Percentiles rank a stretch among this genome's conserved stretches.
Conservation (phyloP, 2,113 vertebrate genomes). For the Astatoreochromis straeleni region DNA sequence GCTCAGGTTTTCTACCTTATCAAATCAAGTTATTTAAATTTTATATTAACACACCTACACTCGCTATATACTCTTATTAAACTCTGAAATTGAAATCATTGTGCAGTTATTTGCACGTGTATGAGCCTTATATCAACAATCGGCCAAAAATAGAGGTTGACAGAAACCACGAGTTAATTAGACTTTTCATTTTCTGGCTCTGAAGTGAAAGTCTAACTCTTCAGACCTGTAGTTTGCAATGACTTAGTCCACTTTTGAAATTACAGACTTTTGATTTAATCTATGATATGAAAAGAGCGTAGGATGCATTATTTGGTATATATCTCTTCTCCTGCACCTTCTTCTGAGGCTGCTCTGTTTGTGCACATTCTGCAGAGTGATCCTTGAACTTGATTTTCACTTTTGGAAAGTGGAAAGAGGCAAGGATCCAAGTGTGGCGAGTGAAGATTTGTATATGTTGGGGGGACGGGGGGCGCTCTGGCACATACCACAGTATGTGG, state of each 20-base stretch:
- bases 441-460: not conserved
- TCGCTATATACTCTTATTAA: not conserved
- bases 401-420: not conserved
- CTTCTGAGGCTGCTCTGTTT: not conserved
- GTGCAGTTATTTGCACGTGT: not conserved
- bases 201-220: not conserved
- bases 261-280: not conserved
- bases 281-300: not conserved
- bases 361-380: not conserved
- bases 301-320: not conserved
- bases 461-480: not conserved
- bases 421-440: not conserved
- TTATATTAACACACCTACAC: not conserved
- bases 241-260: not conserved
- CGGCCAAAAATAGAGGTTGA: not conserved
- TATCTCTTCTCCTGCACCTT: not conserved
- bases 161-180: fast-evolving
- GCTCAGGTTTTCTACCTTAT: not conserved
- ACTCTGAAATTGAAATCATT: not conserved
- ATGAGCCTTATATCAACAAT: not conserved
- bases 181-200: not conserved
- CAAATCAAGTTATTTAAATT: not conserved
- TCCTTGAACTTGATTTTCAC: not conserved
- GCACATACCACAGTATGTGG: not conserved
- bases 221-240: not conserved